These are phyloP conservation scores for Tenebrosternarchus preto DNA, from an alignment of 2,113 vertebrate genomes.

Conservation along the genomic window DNA sequence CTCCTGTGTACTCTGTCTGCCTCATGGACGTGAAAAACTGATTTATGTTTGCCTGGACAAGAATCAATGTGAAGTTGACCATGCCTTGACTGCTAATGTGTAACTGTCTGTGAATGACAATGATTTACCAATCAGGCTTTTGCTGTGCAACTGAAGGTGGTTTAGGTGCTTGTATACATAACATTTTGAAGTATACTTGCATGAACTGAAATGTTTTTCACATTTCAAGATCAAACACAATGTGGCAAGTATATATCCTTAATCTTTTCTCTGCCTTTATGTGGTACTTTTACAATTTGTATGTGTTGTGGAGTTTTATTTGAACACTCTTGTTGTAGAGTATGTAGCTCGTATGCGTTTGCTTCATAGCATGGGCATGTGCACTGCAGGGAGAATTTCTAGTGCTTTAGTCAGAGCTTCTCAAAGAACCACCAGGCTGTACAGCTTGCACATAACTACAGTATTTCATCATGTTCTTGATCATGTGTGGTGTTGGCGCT, in stretches of 20 bases:
- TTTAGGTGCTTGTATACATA: not conserved
- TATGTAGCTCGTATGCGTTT: not conserved
- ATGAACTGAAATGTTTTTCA: not conserved
- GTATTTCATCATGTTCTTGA: too few species aligned
- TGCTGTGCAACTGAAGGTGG: not conserved
- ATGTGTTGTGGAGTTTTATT: not conserved
- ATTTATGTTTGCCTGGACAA: slow-evolving; percentile 14
- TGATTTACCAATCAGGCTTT: not conserved
- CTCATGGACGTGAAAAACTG: not conserved
- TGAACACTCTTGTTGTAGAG: not conserved
- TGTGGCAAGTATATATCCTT: not conserved
- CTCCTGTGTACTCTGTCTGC: not conserved
- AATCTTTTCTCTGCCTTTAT: not conserved
- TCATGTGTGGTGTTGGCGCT: too few species aligned
- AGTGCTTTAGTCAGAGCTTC: not conserved
- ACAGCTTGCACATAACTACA: too few species aligned
- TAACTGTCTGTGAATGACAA: not conserved
- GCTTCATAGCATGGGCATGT: not conserved
- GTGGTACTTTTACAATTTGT: not conserved
- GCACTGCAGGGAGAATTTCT: not conserved
- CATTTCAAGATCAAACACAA: too few species aligned
- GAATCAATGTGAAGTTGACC: slow-evolving; percentile 23
- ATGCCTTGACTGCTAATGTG: slow-evolving; percentile 22
- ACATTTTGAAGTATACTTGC: too few species aligned
- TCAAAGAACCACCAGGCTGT: slow-evolving; percentile 17